Base-by-base conservation (phyloP, 2,797 vertebrate species). In the Epinephelus malabaricus region DNA sequence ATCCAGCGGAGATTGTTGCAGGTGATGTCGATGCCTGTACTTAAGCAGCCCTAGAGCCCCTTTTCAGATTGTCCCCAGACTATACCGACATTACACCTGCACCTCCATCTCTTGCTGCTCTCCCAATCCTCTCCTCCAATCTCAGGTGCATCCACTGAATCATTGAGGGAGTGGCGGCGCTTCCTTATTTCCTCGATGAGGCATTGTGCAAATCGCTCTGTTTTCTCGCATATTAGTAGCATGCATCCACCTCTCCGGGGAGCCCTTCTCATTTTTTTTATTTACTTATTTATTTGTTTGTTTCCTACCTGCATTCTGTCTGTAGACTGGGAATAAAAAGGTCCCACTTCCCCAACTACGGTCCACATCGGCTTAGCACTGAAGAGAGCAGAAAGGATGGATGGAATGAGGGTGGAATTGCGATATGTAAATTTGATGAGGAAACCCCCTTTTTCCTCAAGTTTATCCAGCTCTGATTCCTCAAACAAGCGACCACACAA, bases 241-340 rank as follows among this genome's bases (percentile, higher is more conserved):
- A 34, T 25, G 75, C 30, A 23, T 76, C 73, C 38, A 43, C 54
- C 51, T 87, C 91, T 82, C 90, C 51, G 15, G 83, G 85, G 89
- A 92, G 46, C 69, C 50, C 69, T 80, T 89, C 75, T 89, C 79
- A 83, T 91, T 75, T 88, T 82, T 79, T 89, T 90, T 86, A 90
- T 87, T 79, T 89, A 83, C 82, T 92, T 94, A 89, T 81, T 85
- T 90, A 79, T 93, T 89, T 89, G 75, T 85, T 90, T 90, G 78
- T 84, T 86, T 84, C 69, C 79, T 73, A 55, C 74, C 55, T 75
- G 65, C 70, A 43, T 81, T 83, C 73, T 77, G 73, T 84, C 85
- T 85, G 86, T 81, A 86, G 75, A 83, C 88, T 88, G 87, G 90
- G 92, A 94, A 92, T 88, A 86, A 70, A 85, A 89, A 84, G 67